Evolutionary conservation across 2,797 vertebrate species (phyloP), one percentile per base, ranked within the genome.

Genomic region (Tenualosa ilisha): DNA sequence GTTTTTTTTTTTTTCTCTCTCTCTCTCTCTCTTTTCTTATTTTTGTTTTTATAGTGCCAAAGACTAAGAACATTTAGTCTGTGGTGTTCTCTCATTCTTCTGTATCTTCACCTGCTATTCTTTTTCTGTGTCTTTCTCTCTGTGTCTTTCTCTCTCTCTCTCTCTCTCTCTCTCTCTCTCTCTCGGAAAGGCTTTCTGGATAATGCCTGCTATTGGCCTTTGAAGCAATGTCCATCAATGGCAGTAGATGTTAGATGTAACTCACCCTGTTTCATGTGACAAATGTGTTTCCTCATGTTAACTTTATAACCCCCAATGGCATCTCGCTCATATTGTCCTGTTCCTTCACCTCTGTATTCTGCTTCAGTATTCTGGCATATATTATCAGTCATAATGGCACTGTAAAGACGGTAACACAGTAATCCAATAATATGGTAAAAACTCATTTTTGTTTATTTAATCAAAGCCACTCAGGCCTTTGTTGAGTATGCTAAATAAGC

Each of bases 241-340:
- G 40, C 72, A 20, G 72, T 43, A 79, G 43, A 79, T 79, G 72
- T 79, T 79, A 79, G 15, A 43, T 79, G 72, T 79, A 46, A 20
- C 72, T 24, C n/a, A 24, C 6, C 17, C 37, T 20, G 72, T 79
- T 46, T 40, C 17, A 7, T 79, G 40, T n/a, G 40, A 79, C 72
- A 79, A 79, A 22, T 20, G 46, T 22, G 72, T 79, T 31, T 43
- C 0, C 2, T 8, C 31, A 46, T 7, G 43, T 9, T 63, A 13
- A 59, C 56, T 59, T 59, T 59, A n/a, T 59, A 6, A 40, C 37
- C 24, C 15, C 68, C 72, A 22, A 31, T 15, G 1, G 9, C 4
- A 12, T 13, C 5, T 72, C 1, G 20, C 3, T 56, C 54, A 22
- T 37, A 63, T 9, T n/a, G 61, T 63, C 61, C 61, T 63, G 61